These are phyloP conservation scores for Tetanocera ferruginea DNA, from an alignment of 2,888 invertebrate genomes.

Conservation along the genomic window DNA sequence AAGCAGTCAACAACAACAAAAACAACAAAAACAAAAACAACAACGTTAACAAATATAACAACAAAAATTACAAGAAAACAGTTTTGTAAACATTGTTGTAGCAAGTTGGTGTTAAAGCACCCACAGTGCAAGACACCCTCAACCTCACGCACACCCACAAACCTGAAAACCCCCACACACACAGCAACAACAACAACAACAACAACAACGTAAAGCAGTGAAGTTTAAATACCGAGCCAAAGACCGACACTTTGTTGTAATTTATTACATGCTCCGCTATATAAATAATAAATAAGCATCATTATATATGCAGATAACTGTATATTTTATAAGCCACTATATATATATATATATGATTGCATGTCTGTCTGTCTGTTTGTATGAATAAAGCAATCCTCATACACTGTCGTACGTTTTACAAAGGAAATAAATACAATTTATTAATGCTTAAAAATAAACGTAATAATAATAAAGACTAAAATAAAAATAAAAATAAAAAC, in stretches of 20 bases:
- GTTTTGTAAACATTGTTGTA: constrained; percentile 54
- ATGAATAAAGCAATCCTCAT: constrained; percentile 10
- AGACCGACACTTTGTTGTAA: constrained; percentile 52
- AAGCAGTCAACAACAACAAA: constrained; percentile 31
- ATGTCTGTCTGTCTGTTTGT: constrained; percentile 19
- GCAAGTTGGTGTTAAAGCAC: constrained; percentile 4
- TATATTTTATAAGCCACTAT: constrained; percentile 20
- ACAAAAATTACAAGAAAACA: constrained; percentile 31
- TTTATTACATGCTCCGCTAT: constrained; percentile 59
- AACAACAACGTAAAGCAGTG: constrained; percentile 41
- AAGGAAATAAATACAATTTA: constrained; percentile 29
- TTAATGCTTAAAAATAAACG: constrained; percentile 18
- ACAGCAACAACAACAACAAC: constrained; percentile 26
- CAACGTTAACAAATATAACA: constrained; percentile 19
- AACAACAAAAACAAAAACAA: background rate
- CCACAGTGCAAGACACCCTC: constrained; percentile 3
- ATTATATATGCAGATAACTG: constrained; percentile 53
- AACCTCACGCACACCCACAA: constrained; percentile 26
- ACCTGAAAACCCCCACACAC: background rate
- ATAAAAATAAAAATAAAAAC: constrained; percentile 24
- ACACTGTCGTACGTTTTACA: background rate
- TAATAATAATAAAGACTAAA: constrained; percentile 26
- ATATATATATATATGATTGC: background rate
- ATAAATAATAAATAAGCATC: constrained; percentile 66
- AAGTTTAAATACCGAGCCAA: constrained; percentile 24